phyloP scores from a whole-genome alignment of 2,797 vertebrate species.

The Chrysocyon brachyurus region DNA sequence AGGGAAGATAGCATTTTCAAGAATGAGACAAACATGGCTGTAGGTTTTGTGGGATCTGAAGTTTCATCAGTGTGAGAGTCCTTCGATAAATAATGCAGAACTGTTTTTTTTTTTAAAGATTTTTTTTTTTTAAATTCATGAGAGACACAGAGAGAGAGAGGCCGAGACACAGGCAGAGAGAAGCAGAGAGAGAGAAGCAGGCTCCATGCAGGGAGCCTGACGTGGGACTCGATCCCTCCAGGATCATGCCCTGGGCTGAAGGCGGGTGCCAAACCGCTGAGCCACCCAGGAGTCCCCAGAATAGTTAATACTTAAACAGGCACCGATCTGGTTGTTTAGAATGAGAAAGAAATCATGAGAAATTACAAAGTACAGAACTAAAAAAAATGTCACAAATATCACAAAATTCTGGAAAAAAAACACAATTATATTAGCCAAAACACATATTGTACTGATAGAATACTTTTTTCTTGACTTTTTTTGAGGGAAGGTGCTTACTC shows the following conservation, averaged over 20 bases:
- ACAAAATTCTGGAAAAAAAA: conserved; percentile 20
- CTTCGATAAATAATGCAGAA: not conserved
- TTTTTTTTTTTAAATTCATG: too few relatives aligned
- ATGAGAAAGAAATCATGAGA: conserved; percentile 9
- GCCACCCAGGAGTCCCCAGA: too few relatives aligned
- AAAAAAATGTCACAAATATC: not conserved
- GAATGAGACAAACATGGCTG: not conserved
- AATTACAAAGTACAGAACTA: not conserved
- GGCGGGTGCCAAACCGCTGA: too few relatives aligned
- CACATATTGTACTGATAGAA: not conserved
- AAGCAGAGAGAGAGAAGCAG: too few relatives aligned
- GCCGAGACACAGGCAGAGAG: too few relatives aligned
- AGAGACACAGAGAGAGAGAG: too few relatives aligned
- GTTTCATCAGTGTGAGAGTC: not conserved
- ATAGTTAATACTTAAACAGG: not conserved
- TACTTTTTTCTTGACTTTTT: not conserved
- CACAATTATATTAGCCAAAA: not conserved
- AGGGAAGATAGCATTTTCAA: not conserved
- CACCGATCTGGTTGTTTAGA: not conserved
- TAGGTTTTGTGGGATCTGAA: not conserved
- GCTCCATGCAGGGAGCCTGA: too few relatives aligned
- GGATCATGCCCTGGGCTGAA: too few relatives aligned
- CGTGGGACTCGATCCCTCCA: too few relatives aligned
- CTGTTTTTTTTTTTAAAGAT: not conserved
- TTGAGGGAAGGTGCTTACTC: not conserved